phyloP scores from a whole-genome alignment of 2,888 invertebrate species.

The Pristionchus fissidentatus region DNA sequence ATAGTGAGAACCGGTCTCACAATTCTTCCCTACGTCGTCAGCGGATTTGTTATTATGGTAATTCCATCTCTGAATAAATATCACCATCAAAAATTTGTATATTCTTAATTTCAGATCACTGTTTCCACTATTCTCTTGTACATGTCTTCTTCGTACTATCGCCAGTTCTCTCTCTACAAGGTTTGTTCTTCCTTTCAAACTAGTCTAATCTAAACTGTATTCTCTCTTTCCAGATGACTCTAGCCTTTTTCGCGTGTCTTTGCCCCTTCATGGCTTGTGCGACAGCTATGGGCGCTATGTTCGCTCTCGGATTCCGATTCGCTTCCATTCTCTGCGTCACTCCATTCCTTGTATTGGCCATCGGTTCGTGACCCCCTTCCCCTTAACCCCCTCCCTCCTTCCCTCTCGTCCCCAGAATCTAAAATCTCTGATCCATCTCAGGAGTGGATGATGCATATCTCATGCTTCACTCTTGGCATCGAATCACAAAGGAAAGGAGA shows the following conservation, averaged over 20 bases:
- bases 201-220: background rate
- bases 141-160: conserved; percentile 68
- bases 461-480: conserved; percentile 73
- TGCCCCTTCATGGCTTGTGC: conserved; percentile 74
- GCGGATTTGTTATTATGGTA: conserved; percentile 64
- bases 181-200: conserved; percentile 47
- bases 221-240: conserved; percentile 55
- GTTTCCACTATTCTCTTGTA: conserved; percentile 66
- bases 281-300: conserved; percentile 69
- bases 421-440: background rate
- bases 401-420: no score
- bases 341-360: conserved; percentile 71
- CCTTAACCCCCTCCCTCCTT: background rate
- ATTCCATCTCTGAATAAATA: no score
- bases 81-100: background rate
- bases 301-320: conserved; percentile 68
- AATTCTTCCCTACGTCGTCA: conserved; percentile 58
- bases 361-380: conserved; percentile 53
- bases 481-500: conserved; percentile 61
- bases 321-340: conserved; percentile 70
- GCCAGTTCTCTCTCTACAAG: conserved; percentile 68
- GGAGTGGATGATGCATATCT: conserved; percentile 72
- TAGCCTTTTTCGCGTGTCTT: conserved; percentile 70
- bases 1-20: conserved; percentile 61
- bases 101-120: background rate